Conservation (phyloP, 2,113 vertebrate genomes). For the Silurus glanis region DNA sequence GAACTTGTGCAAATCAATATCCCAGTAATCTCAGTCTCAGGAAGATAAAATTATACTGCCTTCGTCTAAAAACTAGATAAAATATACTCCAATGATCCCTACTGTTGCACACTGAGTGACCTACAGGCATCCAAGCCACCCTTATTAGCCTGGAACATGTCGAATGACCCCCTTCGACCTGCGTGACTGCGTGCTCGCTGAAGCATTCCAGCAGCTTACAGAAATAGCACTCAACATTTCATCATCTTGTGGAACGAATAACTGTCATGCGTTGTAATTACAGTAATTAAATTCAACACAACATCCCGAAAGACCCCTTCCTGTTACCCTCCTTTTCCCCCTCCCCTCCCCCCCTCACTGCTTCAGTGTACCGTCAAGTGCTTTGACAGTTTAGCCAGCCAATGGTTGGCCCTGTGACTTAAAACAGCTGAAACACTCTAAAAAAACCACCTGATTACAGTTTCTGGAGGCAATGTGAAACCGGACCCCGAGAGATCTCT, state of each 20-base stretch:
- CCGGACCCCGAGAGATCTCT: not conserved
- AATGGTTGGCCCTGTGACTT: slow-evolving; percentile 21
- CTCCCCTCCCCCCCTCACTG: not conserved
- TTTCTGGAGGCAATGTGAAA: slow-evolving; percentile 3
- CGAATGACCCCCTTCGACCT: slow-evolving; percentile 27
- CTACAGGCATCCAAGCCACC: slow-evolving; percentile 10
- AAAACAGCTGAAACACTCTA: slow-evolving; percentile 4
- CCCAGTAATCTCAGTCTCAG: slow-evolving; percentile 35
- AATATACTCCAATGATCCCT: slow-evolving; percentile 25
- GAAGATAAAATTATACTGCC: slow-evolving; percentile 36
- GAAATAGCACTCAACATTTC: slow-evolving; percentile 47
- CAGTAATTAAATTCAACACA: slow-evolving; percentile 49
- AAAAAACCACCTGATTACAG: slow-evolving; percentile 16
- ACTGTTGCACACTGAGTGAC: slow-evolving; percentile 12
- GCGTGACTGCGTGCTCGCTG: slow-evolving; percentile 30
- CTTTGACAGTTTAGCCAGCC: slow-evolving; percentile 12
- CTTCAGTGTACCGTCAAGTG: not conserved
- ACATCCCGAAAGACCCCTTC: slow-evolving; percentile 17
- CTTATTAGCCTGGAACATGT: slow-evolving; percentile 34
- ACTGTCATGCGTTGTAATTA: slow-evolving; percentile 52
- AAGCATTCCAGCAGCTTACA: slow-evolving; percentile 41
- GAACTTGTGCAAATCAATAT: slow-evolving; percentile 25
- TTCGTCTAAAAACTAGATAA: slow-evolving; percentile 21
- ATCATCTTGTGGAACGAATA: slow-evolving; percentile 46
- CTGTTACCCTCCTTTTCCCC: not conserved